Base-by-base conservation (phyloP, 2,113 vertebrate genomes). In the Orycteropus afer region DNA sequence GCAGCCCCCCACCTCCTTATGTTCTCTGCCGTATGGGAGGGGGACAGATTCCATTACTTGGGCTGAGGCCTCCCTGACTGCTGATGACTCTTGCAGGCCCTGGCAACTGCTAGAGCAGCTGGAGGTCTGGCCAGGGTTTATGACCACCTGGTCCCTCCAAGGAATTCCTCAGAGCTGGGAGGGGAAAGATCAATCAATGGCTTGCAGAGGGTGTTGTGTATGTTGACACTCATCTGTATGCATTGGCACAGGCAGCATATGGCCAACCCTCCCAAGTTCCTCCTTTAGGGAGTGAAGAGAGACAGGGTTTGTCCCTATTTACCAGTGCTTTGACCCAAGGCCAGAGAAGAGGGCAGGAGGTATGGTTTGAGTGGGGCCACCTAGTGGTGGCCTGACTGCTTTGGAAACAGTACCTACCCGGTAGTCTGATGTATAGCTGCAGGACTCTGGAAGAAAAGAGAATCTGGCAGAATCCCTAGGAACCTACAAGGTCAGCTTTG, bases 341-440 rank as follows among this genome's bases (percentile, higher is more conserved):
- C 63, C 13, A 1, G 40, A 4, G 0, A 5, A 63, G 57, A 89
- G 12, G 27, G 11, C 59, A 29, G 27, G 51, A 83, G 51, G 69
- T 49, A 20, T 11, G 1, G 57, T n/a, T 34, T 63, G 45, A 76
- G 51, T 49, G 73, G 40, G 34, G 90, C 87, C 96, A 93, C 77
- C 95, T 95, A 81, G 84, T 93, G 92, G 96, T 79, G 4, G 49
- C 34, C 29, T 3, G 53, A 1, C 11, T n/a, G 59, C 53, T 51
- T 81, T 59, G 67, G 40, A 77, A 86, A 47, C 15, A 65, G 59
- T 17, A 6, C 55, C 27, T 89, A 0, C 12, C 23, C 12, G 25
- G 11, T 1, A 59, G 34, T 74, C 73, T 81, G 20, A 7, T 53
- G 22, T n/a, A 47, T 1, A 27, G 65, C 10, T 10, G n/a, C 9